These are phyloP conservation scores for Tolmerus cingulatus DNA, from an alignment of 2,888 invertebrate genomes.

Conservation along the genomic window DNA sequence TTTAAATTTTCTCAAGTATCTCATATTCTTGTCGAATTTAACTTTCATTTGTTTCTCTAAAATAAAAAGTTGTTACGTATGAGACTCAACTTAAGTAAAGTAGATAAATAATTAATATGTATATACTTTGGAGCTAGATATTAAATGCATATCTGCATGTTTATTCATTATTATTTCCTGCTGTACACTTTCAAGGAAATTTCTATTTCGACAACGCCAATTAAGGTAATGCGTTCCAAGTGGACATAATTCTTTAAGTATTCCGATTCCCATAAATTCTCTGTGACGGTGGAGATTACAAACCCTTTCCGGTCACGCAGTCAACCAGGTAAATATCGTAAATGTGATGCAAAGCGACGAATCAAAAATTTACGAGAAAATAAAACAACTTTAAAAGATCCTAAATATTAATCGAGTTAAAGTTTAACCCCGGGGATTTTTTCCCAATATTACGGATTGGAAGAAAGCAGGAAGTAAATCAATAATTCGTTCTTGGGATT, in stretches of 20 bases:
- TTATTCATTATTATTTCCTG: no score
- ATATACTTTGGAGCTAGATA: no score
- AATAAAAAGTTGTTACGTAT: no score
- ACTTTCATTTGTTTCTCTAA: no score
- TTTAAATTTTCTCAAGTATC: no score
- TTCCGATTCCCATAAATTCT: conserved; percentile 14
- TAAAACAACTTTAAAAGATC: conserved; percentile 24
- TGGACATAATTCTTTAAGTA: conserved; percentile 1
- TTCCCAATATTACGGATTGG: neutral
- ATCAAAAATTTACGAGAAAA: conserved; percentile 27
- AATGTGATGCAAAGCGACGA: neutral
- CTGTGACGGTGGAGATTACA: neutral
- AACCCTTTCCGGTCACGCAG: neutral
- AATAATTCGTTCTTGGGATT: conserved; percentile 27
- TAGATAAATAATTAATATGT: no score
- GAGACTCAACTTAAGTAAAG: no score
- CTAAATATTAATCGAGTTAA: conserved; percentile 36
- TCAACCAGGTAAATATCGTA: neutral
- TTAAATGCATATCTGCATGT: no score
- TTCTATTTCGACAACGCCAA: neutral
- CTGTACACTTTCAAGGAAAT: neutral
- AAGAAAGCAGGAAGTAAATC: conserved; percentile 34
- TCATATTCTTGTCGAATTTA: no score
- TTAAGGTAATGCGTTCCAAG: conserved; percentile 35
- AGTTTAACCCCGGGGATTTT: conserved; percentile 31